Evolutionary conservation across 2,797 vertebrate genomes (phyloP), one percentile per base, ranked within the genome.

Genomic region (Rhinophrynus dorsalis): DNA sequence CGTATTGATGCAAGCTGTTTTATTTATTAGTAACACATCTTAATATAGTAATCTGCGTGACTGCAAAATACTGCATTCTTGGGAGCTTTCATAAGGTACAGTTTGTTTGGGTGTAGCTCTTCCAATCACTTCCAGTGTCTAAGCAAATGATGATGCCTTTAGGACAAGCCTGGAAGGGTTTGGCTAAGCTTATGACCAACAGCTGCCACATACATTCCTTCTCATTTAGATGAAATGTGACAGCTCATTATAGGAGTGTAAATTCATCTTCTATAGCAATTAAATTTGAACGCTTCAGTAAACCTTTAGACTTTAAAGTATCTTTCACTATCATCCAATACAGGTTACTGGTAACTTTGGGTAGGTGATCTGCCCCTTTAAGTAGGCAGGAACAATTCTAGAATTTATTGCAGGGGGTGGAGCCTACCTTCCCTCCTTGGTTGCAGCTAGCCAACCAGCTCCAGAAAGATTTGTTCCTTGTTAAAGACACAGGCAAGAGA

Each of bases 171-270:
- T 78, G 3, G 21, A 55, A 23, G 65, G 23, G 67, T 57, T 45
- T 59, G 4, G 5, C 54, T 37, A 29, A 61, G 57, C 52, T 74
- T 57, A 3, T 44, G 76, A 76, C 30, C 15, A 81, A 55, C 51
- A 78, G 47, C 57, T 82, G 68, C 33, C 63, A 60, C 18, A 24
- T 26, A 72, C 23, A 67, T 76, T 50, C 74, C 10, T n/a, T 74
- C 12, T 15, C 66, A 59, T 50, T 54, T 67, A 54, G 60, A 61
- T 52, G 57, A 0, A 5, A 52, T 78, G 70, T 75, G 23, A 66
- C 12, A 67, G 38, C 65, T 79, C 50, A 54, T 82, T 84, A 78
- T 37, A 52, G 79, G 58, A 71, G 80, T 17, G 47, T 37, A 44
- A 18, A 76, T 77, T 33, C 38, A 72, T 60, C 2, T 0, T 20